Evolutionary conservation across 2,113 vertebrate genomes (phyloP).

Genomic region (Accipiter virgatus): DNA sequence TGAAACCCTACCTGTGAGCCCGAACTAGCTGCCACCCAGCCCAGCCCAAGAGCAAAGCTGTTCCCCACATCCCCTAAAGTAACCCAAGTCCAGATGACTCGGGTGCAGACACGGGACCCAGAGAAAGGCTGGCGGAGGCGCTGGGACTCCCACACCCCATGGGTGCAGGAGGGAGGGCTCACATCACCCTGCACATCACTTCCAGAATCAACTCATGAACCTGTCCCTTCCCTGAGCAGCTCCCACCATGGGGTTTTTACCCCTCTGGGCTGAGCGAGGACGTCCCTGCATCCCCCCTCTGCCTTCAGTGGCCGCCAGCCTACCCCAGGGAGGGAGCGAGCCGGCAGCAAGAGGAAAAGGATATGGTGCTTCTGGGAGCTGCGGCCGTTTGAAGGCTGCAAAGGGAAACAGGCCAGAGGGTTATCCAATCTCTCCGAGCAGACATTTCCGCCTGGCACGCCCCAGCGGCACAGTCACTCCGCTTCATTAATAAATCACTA

Average conservation of each 20-base stretch:
- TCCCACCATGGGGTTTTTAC: neutral
- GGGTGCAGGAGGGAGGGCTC: neutral
- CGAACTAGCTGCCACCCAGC: neutral
- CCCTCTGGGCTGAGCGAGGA: neutral
- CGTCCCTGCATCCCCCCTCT: neutral
- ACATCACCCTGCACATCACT: neutral
- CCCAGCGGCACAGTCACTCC: conserved; percentile 58
- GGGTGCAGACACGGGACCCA: accelerated
- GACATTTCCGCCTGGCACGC: conserved; percentile 77
- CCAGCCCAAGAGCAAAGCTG: neutral
- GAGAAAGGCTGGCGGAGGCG: neutral
- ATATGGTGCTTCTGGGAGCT: conserved; percentile 19
- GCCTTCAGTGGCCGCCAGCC: neutral
- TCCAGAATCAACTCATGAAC: neutral
- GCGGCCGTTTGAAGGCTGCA: conserved; percentile 34
- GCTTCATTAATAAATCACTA: conserved; percentile 76
- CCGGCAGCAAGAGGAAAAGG: conserved; percentile 19
- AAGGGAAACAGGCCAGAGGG: conserved; percentile 45
- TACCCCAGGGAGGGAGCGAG: neutral
- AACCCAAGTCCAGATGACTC: neutral
- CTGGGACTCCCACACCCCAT: neutral
- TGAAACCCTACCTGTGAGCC: neutral
- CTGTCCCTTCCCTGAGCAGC: neutral
- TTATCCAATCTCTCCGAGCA: conserved; percentile 81
- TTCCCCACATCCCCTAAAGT: neutral